These are phyloP conservation scores for Pyrgus malvae DNA, from an alignment of 2,888 invertebrate genomes.

Conservation along the genomic window DNA sequence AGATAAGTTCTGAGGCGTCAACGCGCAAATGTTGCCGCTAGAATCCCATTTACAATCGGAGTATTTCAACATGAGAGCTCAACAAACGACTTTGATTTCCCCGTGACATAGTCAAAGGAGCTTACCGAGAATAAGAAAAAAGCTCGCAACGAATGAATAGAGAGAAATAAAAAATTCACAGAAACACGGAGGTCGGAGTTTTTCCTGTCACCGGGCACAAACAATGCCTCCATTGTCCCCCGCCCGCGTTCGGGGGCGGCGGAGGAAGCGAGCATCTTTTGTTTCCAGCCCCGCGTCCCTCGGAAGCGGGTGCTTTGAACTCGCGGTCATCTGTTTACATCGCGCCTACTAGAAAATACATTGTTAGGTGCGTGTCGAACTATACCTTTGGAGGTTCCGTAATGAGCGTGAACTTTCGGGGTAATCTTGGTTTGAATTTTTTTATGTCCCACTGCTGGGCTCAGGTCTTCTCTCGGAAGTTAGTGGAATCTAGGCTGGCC, in stretches of 20 bases:
- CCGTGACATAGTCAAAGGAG: slow-evolving; percentile 67
- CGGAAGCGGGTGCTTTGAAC: slow-evolving; percentile 74
- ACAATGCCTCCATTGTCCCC: slow-evolving; percentile 76
- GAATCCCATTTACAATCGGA: slow-evolving; percentile 19
- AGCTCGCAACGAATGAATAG: slow-evolving; percentile 54
- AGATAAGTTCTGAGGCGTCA: slow-evolving; percentile 6
- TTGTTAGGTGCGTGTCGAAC: neutral
- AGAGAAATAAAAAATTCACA: slow-evolving; percentile 78
- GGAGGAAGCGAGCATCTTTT: slow-evolving; percentile 81
- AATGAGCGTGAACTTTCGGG: too few relatives aligned
- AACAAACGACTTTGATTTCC: slow-evolving; percentile 70
- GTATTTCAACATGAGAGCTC: slow-evolving; percentile 29
- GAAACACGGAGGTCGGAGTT: slow-evolving; percentile 81
- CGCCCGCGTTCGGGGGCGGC: slow-evolving; percentile 44
- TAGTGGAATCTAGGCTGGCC: too few relatives aligned
- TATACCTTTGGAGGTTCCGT: too few relatives aligned
- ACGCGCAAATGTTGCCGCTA: slow-evolving; percentile 21
- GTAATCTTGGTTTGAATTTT: too few relatives aligned
- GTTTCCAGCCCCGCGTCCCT: slow-evolving; percentile 64
- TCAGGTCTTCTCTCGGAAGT: too few relatives aligned
- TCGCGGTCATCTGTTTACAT: slow-evolving; percentile 77
- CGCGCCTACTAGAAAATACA: slow-evolving; percentile 60
- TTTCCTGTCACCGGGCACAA: slow-evolving; percentile 81
- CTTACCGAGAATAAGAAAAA: slow-evolving; percentile 60
- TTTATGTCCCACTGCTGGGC: too few relatives aligned